Percentiles rank a stretch among this genome's conserved stretches.
Evolutionary conservation across 2,888 invertebrate species (phyloP).

Genomic region (Luperina testacea): DNA sequence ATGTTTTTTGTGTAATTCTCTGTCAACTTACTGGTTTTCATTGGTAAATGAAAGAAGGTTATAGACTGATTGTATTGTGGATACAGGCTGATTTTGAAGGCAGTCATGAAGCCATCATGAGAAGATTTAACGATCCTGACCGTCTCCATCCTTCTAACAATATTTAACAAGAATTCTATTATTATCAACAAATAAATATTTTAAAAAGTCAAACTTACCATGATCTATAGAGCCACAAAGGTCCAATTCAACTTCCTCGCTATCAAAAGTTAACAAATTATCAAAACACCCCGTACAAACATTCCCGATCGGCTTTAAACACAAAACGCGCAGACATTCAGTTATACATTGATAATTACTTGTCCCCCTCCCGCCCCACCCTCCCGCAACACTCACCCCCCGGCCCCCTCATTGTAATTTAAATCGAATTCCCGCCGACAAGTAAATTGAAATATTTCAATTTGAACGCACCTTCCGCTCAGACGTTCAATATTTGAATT

Average conservation of each 20-base stretch:
- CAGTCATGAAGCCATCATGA: no score
- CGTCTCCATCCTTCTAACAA: neutral
- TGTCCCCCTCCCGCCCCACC: conserved; percentile 45
- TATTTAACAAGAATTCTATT: neutral
- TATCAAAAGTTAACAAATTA: neutral
- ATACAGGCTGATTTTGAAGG: neutral
- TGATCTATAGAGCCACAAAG: neutral
- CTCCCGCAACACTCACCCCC: conserved; percentile 52
- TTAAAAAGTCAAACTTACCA: no score
- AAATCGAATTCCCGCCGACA: conserved; percentile 89
- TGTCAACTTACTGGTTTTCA: neutral
- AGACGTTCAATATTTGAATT: conserved; percentile 79
- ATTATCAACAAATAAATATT: neutral
- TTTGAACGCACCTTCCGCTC: conserved; percentile 82
- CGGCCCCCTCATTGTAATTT: conserved; percentile 86
- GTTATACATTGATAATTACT: conserved; percentile 87
- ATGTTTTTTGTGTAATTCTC: neutral
- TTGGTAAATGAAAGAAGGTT: no score
- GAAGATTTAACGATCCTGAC: neutral
- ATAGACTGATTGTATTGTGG: no score
- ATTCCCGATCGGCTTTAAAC: conserved; percentile 68
- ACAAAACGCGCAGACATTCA: conserved; percentile 80
- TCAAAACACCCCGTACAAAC: conserved; percentile 57
- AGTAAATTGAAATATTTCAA: conserved; percentile 90
- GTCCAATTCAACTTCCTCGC: neutral